Percentiles rank a stretch among this genome's conserved stretches.
These are phyloP conservation scores for Schizopygopsis malacanthus DNA, from an alignment of 2,797 vertebrate species.

Conservation along the genomic window DNA sequence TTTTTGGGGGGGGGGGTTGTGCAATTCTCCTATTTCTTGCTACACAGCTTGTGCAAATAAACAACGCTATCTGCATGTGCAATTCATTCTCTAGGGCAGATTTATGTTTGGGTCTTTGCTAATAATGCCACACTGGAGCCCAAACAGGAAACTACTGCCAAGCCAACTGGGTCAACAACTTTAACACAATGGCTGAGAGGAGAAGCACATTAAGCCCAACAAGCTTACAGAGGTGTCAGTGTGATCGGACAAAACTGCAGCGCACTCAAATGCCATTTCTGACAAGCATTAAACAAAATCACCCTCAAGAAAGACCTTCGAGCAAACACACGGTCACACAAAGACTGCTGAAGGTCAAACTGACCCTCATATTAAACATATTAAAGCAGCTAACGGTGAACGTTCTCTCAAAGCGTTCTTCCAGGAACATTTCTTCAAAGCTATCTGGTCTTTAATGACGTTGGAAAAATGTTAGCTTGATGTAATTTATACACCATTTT, in stretches of 20 bases:
- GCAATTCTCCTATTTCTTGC: background rate
- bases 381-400: background rate
- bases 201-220: slow-evolving; percentile 21
- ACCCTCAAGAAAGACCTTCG: background rate
- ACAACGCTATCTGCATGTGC: background rate
- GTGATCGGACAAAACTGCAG: background rate
- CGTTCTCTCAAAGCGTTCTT: background rate
- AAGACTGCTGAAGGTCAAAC: background rate
- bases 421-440: too few species aligned
- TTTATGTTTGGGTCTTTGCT: slow-evolving; percentile 11
- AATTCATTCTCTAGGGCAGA: background rate
- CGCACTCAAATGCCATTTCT: background rate
- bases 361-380: background rate
- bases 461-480: too few species aligned
- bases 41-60: background rate
- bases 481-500: too few species aligned
- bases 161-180: slow-evolving; percentile 55
- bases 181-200: slow-evolving; percentile 36
- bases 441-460: too few species aligned
- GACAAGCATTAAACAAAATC: background rate
- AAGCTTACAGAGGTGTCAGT: slow-evolving; percentile 9
- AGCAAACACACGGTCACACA: slow-evolving; percentile 6
- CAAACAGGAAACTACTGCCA: slow-evolving; percentile 34
- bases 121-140: slow-evolving; percentile 25
- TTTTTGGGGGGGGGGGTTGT: too few species aligned